phyloP scores from a whole-genome alignment of 2,888 invertebrate species.

The Doris montereyensis region DNA sequence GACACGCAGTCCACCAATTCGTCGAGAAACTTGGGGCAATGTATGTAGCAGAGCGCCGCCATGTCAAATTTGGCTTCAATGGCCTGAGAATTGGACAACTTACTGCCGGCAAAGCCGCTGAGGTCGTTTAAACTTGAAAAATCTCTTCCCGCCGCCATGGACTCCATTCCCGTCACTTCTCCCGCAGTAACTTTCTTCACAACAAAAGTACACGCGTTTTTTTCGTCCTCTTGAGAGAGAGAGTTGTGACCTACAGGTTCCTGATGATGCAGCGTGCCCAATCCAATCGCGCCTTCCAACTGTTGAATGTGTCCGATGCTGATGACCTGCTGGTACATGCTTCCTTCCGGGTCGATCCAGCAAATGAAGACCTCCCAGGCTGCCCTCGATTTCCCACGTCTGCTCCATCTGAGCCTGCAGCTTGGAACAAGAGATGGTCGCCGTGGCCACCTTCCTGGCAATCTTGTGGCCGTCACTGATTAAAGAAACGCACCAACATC shows the following conservation, averaged over 20 bases:
- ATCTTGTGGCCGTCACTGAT: slow-evolving; percentile 78
- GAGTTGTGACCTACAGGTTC: slow-evolving; percentile 28
- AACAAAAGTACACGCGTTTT: slow-evolving; percentile 43
- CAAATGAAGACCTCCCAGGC: slow-evolving; percentile 89
- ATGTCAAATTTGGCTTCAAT: slow-evolving; percentile 75
- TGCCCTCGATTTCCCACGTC: slow-evolving; percentile 83
- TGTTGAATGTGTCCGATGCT: slow-evolving; percentile 56
- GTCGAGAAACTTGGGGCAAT: slow-evolving; percentile 87
- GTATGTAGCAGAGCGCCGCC: slow-evolving; percentile 94
- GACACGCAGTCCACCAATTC: slow-evolving; percentile 91
- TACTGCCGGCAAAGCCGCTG: background rate
- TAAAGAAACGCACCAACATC: slow-evolving; percentile 85
- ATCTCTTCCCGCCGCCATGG: background rate
- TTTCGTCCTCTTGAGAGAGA: slow-evolving; percentile 6
- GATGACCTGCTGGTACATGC: slow-evolving; percentile 85
- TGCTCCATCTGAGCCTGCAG: slow-evolving; percentile 82
- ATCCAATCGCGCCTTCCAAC: slow-evolving; percentile 28
- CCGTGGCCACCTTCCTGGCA: slow-evolving; percentile 91
- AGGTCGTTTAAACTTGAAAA: background rate
- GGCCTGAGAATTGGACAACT: too few relatives aligned
- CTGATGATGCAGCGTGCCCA: slow-evolving; percentile 21
- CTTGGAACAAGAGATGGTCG: slow-evolving; percentile 91
- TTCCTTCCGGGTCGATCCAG: slow-evolving; percentile 87
- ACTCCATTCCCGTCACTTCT: background rate
- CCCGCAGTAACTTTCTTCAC: slow-evolving; percentile 15